Percentiles rank a stretch among this genome's conserved stretches.
These are phyloP conservation scores for Cacatua alba DNA, from an alignment of 2,113 vertebrate genomes.

Conservation along the genomic window DNA sequence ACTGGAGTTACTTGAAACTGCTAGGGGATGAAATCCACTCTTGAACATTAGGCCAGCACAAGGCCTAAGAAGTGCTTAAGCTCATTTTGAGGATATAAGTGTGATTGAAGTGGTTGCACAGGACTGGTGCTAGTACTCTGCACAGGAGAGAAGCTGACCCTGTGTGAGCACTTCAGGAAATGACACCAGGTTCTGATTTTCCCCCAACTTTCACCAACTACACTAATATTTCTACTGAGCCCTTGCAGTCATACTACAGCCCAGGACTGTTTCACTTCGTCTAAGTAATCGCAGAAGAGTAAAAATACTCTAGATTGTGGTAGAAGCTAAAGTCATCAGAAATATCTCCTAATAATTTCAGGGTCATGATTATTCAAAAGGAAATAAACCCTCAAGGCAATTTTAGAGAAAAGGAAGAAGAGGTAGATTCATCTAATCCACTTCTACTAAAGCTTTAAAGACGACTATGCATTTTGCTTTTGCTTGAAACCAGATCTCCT, in stretches of 20 bases:
- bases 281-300: not conserved
- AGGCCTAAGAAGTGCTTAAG: not conserved
- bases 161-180: constrained; percentile 32
- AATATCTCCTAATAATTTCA: constrained; percentile 1
- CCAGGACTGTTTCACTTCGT: not conserved
- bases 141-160: not conserved
- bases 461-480: not conserved
- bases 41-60: not conserved
- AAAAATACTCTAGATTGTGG: not conserved
- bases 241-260: not conserved
- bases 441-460: not conserved
- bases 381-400: not conserved
- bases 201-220: constrained; percentile 24
- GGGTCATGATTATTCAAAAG: not conserved
- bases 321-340: not conserved
- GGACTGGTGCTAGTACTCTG: not conserved
- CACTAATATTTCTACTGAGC: not conserved
- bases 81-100: not conserved
- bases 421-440: not conserved
- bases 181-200: constrained; percentile 13
- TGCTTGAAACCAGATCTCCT: not conserved
- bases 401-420: not conserved
- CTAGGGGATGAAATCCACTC: not conserved
- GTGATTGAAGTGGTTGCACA: not conserved
- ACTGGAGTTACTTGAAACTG: not conserved